Conservation (phyloP, 2,888 invertebrate genomes). For the Ormyrus labotus region DNA sequence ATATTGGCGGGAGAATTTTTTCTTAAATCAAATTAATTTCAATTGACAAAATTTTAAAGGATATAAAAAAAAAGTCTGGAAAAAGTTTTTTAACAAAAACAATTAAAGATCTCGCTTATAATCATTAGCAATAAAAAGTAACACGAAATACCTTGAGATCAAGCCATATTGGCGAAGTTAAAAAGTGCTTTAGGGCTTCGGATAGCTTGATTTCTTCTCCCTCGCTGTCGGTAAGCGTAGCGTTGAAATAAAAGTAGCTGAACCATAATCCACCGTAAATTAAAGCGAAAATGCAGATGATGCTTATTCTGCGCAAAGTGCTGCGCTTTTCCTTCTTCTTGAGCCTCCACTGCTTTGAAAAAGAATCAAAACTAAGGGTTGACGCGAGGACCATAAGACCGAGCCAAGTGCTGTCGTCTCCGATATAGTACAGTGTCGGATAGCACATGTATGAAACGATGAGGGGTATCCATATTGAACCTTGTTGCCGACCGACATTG, state of each 20-base stretch:
- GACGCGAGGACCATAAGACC: conserved; percentile 82
- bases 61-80: too few species aligned
- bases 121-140: neutral
- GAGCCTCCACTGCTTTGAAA: conserved; percentile 87
- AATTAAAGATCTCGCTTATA: too few species aligned
- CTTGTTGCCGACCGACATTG: conserved; percentile 90
- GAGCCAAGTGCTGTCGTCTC: conserved; percentile 85
- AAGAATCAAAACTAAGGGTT: conserved; percentile 84
- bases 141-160: conserved; percentile 75
- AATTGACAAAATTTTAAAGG: too few species aligned
- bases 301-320: conserved; percentile 77
- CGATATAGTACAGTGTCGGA: conserved; percentile 84
- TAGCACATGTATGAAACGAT: conserved; percentile 82
- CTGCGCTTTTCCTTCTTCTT: conserved; percentile 78
- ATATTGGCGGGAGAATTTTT: too few species aligned
- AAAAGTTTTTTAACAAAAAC: too few species aligned
- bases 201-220: conserved; percentile 92
- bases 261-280: conserved; percentile 85
- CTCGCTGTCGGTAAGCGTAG: conserved; percentile 88
- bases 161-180: conserved; percentile 86
- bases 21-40: too few species aligned
- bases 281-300: conserved; percentile 81
- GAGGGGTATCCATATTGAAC: conserved; percentile 83
- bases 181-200: conserved; percentile 92
- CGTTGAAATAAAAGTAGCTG: conserved; percentile 91